Evolutionary conservation across 2,113 vertebrate species (phyloP), one percentile per base, ranked within the genome.

Genomic region (Poeciliopsis retropinna): DNA sequence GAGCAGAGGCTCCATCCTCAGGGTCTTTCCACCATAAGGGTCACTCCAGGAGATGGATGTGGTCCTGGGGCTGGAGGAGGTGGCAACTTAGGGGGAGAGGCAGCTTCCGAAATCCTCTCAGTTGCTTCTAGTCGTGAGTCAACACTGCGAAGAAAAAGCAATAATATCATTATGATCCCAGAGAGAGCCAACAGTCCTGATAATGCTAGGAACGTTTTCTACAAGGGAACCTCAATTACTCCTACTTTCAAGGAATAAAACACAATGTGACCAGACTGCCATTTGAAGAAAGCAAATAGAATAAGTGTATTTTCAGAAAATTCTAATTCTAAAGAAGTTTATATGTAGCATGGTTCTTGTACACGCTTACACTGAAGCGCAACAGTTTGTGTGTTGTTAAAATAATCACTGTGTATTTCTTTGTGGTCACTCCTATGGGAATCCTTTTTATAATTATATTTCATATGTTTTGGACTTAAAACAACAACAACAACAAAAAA

Each of bases 121-220:
- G 87, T 97, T 22, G 94, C 96, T 70, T 98, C 97, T 13, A 97
- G 97, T 70, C 95, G 96, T 22, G 97, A 99, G 89, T 97, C 97
- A 62, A 98, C 97, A 0, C 95, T 99, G 75, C 92, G 96, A 67
- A 95, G 96, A 74, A 99, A 98, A 92, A 96, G 95, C 70, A 97
- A 97, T 76, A 98, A 96, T 74, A 95, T 97, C 85, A 97, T 98
- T 84, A 88, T 99, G 87, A 97, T 99, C 70, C 97, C 98, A 0
- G 98, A 99, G 88, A 93, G 98, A 92, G 94, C 96, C 78, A 96
- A 95, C 94, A 99, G 97, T 80, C 97, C 97, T 0, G 97, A 99
- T 69, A 98, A 96, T 70, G 96, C 97, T 34, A 95, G 97, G 47
- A 98, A 98, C 75, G 95, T 99, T 95, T 99, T 99, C 95, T 99